Conservation (phyloP, 2,797 vertebrate genomes). For the Chloroceryle inda region DNA sequence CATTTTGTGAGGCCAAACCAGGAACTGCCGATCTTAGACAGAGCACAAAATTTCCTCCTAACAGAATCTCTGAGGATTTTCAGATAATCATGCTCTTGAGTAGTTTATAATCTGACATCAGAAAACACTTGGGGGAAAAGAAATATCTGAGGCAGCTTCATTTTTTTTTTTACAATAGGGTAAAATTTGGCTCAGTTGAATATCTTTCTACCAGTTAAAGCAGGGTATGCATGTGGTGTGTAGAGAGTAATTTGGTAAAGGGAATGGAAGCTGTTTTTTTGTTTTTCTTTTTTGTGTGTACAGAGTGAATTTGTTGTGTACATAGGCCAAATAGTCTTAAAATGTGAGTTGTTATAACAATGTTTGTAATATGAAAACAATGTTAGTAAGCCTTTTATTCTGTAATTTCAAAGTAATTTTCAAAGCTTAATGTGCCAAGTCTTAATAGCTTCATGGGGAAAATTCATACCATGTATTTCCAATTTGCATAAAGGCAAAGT, state of each 20-base stretch:
- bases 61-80: neutral
- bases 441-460: neutral
- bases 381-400: neutral
- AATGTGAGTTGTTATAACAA: neutral
- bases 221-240: neutral
- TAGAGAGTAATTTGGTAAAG: neutral
- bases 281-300: neutral
- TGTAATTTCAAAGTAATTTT: neutral
- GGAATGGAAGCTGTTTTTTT: neutral
- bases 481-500: neutral
- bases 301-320: neutral
- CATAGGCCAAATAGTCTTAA: neutral
- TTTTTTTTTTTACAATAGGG: neutral
- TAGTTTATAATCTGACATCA: neutral
- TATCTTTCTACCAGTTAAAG: neutral
- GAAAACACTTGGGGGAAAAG: neutral
- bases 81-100: neutral
- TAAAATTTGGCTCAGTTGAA: neutral
- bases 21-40: neutral
- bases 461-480: neutral
- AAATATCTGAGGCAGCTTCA: neutral
- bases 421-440: neutral
- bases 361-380: neutral
- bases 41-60: neutral
- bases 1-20: neutral